Conservation (phyloP, 2,888 invertebrate genomes). For the Rhagonycha lutea region DNA sequence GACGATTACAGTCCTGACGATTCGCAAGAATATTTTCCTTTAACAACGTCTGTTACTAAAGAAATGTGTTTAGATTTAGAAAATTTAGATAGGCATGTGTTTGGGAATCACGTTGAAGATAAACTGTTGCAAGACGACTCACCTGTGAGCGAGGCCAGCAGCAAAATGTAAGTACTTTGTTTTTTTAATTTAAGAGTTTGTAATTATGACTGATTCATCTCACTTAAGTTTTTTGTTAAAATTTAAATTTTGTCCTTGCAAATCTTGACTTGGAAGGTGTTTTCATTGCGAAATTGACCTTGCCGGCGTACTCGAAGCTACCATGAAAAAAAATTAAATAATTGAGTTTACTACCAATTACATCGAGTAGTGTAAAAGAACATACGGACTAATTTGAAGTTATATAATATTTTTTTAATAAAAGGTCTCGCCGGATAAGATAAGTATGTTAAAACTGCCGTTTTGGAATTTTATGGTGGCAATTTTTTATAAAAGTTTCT, state of each 20-base stretch:
- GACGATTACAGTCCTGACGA: slow-evolving; percentile 78
- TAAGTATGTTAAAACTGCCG: too few species aligned
- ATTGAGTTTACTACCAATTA: too few species aligned
- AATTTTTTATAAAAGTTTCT: too few species aligned
- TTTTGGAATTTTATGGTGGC: too few species aligned
- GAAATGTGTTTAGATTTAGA: slow-evolving; percentile 82
- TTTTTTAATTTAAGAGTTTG: background rate
- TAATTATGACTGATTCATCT: background rate
- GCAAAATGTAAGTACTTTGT: slow-evolving; percentile 19
- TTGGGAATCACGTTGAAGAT: slow-evolving; percentile 62
- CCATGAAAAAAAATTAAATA: too few species aligned
- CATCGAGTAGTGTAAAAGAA: too few species aligned
- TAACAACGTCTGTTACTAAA: slow-evolving; percentile 85
- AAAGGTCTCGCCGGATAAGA: too few species aligned
- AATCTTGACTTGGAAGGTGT: background rate
- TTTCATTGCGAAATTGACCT: too few species aligned
- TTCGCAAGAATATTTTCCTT: slow-evolving; percentile 81
- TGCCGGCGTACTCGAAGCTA: too few species aligned
- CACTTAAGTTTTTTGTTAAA: background rate
- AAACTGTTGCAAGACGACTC: slow-evolving; percentile 37
- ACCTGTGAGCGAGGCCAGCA: slow-evolving; percentile 34
- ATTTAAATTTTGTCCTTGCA: background rate
- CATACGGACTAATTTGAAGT: too few species aligned
- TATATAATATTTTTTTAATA: too few species aligned
- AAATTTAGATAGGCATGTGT: slow-evolving; percentile 82